Conservation (phyloP, 2,797 vertebrate genomes). For the Lepus oiostolus region DNA sequence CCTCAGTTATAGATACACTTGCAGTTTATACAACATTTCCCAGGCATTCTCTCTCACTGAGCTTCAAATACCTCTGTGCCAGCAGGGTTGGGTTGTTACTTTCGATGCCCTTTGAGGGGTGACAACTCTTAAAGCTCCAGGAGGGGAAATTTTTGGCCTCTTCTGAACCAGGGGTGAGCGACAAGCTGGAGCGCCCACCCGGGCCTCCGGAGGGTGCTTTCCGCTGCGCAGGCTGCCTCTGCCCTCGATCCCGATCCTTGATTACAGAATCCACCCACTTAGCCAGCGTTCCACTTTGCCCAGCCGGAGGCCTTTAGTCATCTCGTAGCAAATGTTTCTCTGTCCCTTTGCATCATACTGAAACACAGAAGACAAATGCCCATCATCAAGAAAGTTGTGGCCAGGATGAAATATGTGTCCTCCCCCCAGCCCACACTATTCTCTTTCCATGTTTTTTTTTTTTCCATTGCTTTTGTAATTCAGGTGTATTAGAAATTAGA, state of each 20-base stretch:
- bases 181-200: neutral
- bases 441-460: neutral
- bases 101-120: neutral
- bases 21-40: neutral
- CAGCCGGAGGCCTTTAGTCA: neutral
- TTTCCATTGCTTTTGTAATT: neutral
- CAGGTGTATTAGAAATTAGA: slow-evolving; percentile 12
- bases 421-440: neutral
- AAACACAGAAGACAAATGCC: slow-evolving; percentile 38
- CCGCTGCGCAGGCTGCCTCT: neutral
- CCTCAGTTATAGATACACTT: slow-evolving; percentile 15
- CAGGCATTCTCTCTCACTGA: neutral
- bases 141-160: neutral
- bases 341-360: neutral
- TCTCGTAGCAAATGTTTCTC: neutral
- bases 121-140: neutral
- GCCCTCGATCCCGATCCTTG: neutral
- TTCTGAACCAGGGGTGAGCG: neutral
- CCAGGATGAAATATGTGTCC: neutral
- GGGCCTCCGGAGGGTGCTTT: slow-evolving; percentile 24
- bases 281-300: slow-evolving; percentile 26
- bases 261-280: neutral
- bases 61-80: neutral
- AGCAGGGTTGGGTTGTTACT: neutral
- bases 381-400: neutral